Base-by-base conservation (phyloP, 2,797 vertebrate genomes). In the Tolypeutes matacus region DNA sequence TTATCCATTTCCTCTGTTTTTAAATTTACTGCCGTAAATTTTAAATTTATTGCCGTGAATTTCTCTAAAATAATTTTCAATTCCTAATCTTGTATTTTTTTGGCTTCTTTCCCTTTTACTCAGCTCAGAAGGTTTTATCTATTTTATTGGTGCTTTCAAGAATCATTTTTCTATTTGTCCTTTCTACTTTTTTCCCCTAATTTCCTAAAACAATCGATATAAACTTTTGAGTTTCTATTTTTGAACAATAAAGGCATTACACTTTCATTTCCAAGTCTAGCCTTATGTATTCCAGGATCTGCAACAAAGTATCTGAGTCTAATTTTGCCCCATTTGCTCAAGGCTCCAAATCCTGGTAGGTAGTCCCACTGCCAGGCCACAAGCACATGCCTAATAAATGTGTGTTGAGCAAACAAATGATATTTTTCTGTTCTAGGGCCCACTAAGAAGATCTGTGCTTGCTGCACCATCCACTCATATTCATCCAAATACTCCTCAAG, bases 101-200 rank as follows among this genome's bases (percentile, higher is more conserved):
- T 34, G n/a, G 3, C 20, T 91, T 39, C 64, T 56, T 73, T 86
- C 25, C 42, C 9, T 11, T 80, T 86, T 86, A 77, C 62, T 31
- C 88, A 69, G 21, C 42, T 94, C 49, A 86, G 65, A 25, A 62
- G 17, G 27, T 49, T 75, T 85, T 46, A 51, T 89, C 51, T 86
- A 49, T 78, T 83, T 89, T 93, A 72, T 25, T 70, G 23, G 29
- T 58, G 42, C 69, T 86, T 97, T 83, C 67, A 91, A 64, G 90
- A 86, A 83, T 73, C 25, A 70, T 87, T 93, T 93, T 94, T 58
- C 31, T 69, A 73, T 27, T 81, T 65, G 76, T 58, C 2, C 1
- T 51, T 62, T 87, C 46, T 90, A 6, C 14, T 42, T n/a, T 92
- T 81, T n/a, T 72, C 34, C 36, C 69, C 53, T 53, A 53, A 53